Conservation (phyloP, 2,888 invertebrate genomes). For the Ophioninae sp. region DNA sequence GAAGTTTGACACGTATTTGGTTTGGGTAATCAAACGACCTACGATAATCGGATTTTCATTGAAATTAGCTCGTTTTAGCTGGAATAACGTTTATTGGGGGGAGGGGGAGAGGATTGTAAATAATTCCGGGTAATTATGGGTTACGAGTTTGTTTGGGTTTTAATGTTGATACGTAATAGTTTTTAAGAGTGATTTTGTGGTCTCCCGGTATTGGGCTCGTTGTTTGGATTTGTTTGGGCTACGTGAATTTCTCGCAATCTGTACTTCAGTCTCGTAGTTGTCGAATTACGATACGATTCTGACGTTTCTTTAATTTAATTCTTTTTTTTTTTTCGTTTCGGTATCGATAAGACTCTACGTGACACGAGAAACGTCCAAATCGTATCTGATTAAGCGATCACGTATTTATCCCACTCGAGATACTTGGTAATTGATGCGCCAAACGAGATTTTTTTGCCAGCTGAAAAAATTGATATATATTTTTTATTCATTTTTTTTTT, state of each 20-base stretch:
- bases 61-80: no score
- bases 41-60: no score
- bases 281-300: constrained; percentile 36
- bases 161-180: no score
- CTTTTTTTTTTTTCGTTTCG: constrained; percentile 2
- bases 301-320: neutral
- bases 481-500: no score
- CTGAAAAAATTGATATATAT: no score
- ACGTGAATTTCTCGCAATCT: neutral
- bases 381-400: constrained; percentile 45
- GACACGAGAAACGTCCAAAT: constrained; percentile 40
- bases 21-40: neutral
- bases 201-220: neutral
- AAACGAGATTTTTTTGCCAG: constrained; percentile 32
- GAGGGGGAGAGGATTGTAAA: no score
- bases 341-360: constrained; percentile 58
- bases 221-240: neutral
- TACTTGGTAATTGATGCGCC: constrained; percentile 16
- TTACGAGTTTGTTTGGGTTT: no score
- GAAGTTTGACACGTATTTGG: neutral
- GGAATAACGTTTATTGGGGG: no score
- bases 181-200: no score
- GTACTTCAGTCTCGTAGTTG: neutral
- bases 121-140: no score
- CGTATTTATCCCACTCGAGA: constrained; percentile 52